Conservation (phyloP, 2,888 invertebrate species). For the Morpho achilles region DNA sequence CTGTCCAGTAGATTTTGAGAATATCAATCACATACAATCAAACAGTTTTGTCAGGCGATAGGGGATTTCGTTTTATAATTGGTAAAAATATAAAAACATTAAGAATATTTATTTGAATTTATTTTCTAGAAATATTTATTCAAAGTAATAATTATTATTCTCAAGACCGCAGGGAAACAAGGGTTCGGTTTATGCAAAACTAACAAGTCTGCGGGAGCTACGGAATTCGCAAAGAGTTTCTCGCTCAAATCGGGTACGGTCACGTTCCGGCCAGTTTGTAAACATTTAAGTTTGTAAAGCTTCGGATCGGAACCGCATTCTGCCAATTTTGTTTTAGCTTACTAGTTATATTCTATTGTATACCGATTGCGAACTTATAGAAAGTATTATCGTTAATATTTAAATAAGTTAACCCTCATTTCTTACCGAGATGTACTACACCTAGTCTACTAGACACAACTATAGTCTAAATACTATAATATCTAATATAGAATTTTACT, state of each 20-base stretch:
- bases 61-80: no score
- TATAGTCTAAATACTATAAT: no score
- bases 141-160: slow-evolving; percentile 25
- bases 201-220: slow-evolving; percentile 41
- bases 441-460: no score
- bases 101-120: no score
- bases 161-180: slow-evolving; percentile 26
- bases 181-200: slow-evolving; percentile 41
- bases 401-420: no score
- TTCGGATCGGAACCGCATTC: slow-evolving; percentile 30
- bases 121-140: no score
- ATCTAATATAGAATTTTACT: no score
- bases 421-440: no score
- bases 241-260: slow-evolving; percentile 35
- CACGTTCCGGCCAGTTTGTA: slow-evolving; percentile 48
- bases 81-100: no score
- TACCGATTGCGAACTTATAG: background rate
- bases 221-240: slow-evolving; percentile 44
- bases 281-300: slow-evolving; percentile 48
- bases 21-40: no score
- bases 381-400: background rate
- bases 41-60: no score
- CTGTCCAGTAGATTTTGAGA: no score
- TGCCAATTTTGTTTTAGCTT: slow-evolving; percentile 19
- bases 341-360: slow-evolving; percentile 2